phyloP scores from a whole-genome alignment of 2,797 vertebrate species.

The Helostoma temminkii region DNA sequence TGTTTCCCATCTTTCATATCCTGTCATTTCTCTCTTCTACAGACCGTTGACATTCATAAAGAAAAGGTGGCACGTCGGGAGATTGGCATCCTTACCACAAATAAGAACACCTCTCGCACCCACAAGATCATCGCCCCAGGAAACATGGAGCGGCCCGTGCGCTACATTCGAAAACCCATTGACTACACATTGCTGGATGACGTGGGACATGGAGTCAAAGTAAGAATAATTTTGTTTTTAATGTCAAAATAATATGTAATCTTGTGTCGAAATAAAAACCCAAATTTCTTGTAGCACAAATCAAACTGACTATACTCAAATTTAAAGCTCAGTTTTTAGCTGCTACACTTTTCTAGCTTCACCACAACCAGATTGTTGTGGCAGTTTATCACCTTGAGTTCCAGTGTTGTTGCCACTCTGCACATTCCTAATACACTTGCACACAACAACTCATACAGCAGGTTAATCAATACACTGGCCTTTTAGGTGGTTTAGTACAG shows the following conservation, averaged over 20 bases:
- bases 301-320: background rate
- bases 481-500: conserved; percentile 60
- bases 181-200: conserved; percentile 99
- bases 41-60: conserved; percentile 99
- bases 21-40: conserved; percentile 56
- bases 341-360: background rate
- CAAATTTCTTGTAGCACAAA: background rate
- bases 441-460: conserved; percentile 23
- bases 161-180: conserved; percentile 98
- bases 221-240: conserved; percentile 73
- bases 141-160: conserved; percentile 98
- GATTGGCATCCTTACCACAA: conserved; percentile 98
- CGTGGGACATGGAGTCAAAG: conserved; percentile 98
- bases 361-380: conserved; percentile 6
- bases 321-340: background rate
- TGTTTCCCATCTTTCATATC: background rate
- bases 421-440: conserved; percentile 41
- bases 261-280: background rate
- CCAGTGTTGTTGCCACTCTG: conserved; percentile 8
- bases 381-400: conserved; percentile 20
- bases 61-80: conserved; percentile 98
- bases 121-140: conserved; percentile 99
- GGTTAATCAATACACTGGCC: conserved; percentile 54
- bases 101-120: conserved; percentile 98
- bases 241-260: background rate